Percentiles rank a stretch among this genome's conserved stretches.
Evolutionary conservation across 2,888 invertebrate genomes (phyloP).

Genomic region (Noctua pronuba): DNA sequence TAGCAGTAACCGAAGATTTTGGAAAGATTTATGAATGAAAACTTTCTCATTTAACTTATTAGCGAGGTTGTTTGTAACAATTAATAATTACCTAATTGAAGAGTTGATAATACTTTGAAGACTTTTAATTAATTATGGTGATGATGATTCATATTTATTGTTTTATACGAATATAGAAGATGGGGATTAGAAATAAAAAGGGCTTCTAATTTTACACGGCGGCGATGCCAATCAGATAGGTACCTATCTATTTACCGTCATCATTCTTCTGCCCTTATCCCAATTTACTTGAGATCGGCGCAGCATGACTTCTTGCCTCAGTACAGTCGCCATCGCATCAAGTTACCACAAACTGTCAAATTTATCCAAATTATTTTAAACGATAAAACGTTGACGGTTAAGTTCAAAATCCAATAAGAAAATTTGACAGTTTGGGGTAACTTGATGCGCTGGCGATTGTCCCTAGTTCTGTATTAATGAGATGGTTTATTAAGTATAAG

Average conservation of each 20-base stretch:
- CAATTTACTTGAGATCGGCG: neutral
- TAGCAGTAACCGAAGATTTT: conserved; percentile 3
- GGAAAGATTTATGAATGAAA: conserved; percentile 18
- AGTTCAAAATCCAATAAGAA: too few species aligned
- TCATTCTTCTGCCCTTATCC: neutral
- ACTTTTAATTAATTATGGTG: neutral
- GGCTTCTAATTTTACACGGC: neutral
- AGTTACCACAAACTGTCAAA: too few species aligned
- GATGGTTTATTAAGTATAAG: neutral
- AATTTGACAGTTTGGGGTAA: too few species aligned
- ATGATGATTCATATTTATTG: neutral
- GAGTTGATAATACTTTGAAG: conserved; percentile 6
- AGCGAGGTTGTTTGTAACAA: conserved; percentile 12
- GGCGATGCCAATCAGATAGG: neutral
- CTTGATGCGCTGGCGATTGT: too few species aligned
- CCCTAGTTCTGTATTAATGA: neutral
- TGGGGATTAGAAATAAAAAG: neutral
- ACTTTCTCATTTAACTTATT: conserved; percentile 20
- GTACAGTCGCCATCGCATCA: too few species aligned
- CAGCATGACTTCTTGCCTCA: neutral
- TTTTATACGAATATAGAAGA: neutral
- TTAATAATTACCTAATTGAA: neutral
- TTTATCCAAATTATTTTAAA: too few species aligned
- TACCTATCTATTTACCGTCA: neutral
- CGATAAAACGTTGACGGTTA: too few species aligned